A percentile compares a stretch with the other conserved stretches of the same genome.
These are phyloP conservation scores for Brachystomella parvula DNA, from an alignment of 1,140 invertebrate genomes.

Conservation along the genomic window DNA sequence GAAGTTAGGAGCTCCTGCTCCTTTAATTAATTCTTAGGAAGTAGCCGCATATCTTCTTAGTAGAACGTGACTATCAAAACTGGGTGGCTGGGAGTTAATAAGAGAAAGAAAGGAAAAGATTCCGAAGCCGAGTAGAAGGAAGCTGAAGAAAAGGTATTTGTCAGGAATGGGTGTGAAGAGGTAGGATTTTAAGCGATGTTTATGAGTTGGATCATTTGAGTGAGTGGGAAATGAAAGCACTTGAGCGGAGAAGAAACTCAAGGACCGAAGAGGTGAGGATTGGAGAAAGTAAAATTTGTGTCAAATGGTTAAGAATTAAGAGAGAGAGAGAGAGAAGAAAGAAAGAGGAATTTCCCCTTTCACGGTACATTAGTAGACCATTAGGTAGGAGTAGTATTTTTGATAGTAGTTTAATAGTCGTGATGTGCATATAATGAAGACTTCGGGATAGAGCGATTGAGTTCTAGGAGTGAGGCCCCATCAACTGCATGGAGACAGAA, in stretches of 20 bases:
- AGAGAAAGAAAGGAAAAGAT: too few species aligned
- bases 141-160: background rate
- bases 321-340: background rate
- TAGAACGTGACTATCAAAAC: too few species aligned
- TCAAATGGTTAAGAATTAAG: slow-evolving; percentile 27
- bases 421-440: slow-evolving; percentile 38
- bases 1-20: too few species aligned
- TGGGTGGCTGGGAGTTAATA: too few species aligned
- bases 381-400: slow-evolving; percentile 30
- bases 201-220: background rate
- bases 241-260: background rate
- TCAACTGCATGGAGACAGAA: slow-evolving; percentile 20
- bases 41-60: too few species aligned
- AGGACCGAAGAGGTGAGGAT: slow-evolving; percentile 17
- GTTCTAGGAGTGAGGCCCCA: slow-evolving; percentile 23
- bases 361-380: slow-evolving; percentile 38
- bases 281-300: slow-evolving; percentile 30
- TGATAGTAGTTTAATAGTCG: slow-evolving; percentile 37
- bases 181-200: background rate
- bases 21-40: too few species aligned
- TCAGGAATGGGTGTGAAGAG: background rate
- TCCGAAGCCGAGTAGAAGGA: background rate
- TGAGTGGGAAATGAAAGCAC: background rate
- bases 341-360: slow-evolving; percentile 32
- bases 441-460: too few species aligned